Conservation (phyloP, 2,113 vertebrate species). For the Cynoglossus semilaevis region DNA sequence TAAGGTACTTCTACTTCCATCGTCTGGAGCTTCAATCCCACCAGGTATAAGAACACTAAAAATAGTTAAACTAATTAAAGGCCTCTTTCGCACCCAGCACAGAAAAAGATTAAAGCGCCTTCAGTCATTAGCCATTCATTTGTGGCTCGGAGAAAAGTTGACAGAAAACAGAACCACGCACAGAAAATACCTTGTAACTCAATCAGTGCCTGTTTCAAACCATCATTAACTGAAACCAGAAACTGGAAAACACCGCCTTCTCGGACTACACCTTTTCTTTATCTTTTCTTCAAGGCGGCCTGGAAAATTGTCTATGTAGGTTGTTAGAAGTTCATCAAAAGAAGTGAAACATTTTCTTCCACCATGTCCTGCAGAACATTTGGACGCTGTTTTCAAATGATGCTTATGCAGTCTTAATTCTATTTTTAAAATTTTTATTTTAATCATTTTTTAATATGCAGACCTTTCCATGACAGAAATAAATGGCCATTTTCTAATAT, state of each 20-base stretch:
- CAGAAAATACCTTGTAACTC: slow-evolving; percentile 2
- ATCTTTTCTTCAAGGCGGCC: too few relatives aligned
- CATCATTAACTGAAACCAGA: background rate
- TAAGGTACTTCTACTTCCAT: background rate
- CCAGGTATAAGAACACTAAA: slow-evolving; percentile 28
- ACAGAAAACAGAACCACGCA: background rate
- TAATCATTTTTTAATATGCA: too few relatives aligned
- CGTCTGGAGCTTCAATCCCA: slow-evolving; percentile 37
- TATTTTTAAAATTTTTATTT: too few relatives aligned
- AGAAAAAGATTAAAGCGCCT: slow-evolving; percentile 16
- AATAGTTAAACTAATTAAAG: slow-evolving; percentile 52
- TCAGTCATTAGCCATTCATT: slow-evolving; percentile 16
- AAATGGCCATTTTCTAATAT: too few relatives aligned
- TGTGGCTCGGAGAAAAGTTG: slow-evolving; percentile 6
- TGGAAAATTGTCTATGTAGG: too few relatives aligned
- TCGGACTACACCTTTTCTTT: background rate
- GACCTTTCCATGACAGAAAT: too few relatives aligned
- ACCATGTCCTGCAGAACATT: too few relatives aligned
- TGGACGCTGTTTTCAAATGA: too few relatives aligned
- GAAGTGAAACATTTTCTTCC: too few relatives aligned
- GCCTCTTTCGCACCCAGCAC: slow-evolving; percentile 15
- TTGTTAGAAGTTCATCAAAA: too few relatives aligned
- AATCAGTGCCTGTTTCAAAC: slow-evolving; percentile 2
- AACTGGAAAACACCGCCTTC: too few relatives aligned
- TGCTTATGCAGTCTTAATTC: too few relatives aligned